These are phyloP conservation scores for Gymnothorax reevesii DNA, from an alignment of 2,797 vertebrate genomes.

Conservation along the genomic window DNA sequence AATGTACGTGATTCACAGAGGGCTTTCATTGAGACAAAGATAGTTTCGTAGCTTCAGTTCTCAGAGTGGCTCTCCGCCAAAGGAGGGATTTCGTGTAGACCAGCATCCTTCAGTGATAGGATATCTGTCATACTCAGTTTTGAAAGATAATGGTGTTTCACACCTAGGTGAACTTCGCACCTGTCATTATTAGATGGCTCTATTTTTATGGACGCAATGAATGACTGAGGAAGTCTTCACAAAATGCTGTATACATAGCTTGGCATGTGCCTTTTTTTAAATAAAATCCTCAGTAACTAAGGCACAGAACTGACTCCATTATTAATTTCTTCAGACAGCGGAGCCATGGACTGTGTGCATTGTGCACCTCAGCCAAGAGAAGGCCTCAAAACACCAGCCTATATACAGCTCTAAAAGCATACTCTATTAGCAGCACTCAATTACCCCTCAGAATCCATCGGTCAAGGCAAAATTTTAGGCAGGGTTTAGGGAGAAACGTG, in stretches of 20 bases:
- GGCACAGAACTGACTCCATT: constrained; percentile 70
- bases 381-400: no score
- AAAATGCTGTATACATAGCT: not conserved
- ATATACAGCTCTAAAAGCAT: no score
- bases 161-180: constrained; percentile 65
- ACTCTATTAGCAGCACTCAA: no score
- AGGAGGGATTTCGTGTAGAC: constrained; percentile 23
- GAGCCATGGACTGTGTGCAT: constrained; percentile 48
- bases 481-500: no score
- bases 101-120: constrained; percentile 39
- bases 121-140: constrained; percentile 46
- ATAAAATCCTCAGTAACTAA: constrained; percentile 50
- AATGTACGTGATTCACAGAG: not conserved
- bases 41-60: not conserved
- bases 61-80: constrained; percentile 40
- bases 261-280: constrained; percentile 33
- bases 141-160: constrained; percentile 56
- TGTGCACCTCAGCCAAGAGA: constrained; percentile 57
- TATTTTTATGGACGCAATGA: constrained; percentile 47
- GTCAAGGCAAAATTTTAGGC: no score
- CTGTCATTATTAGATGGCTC: constrained; percentile 69
- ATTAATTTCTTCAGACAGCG: constrained; percentile 63
- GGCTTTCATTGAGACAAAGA: not conserved
- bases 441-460: no score
- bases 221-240: not conserved